phyloP scores from a whole-genome alignment of 2,888 invertebrate genomes.

The Drymonia ruficornis region DNA sequence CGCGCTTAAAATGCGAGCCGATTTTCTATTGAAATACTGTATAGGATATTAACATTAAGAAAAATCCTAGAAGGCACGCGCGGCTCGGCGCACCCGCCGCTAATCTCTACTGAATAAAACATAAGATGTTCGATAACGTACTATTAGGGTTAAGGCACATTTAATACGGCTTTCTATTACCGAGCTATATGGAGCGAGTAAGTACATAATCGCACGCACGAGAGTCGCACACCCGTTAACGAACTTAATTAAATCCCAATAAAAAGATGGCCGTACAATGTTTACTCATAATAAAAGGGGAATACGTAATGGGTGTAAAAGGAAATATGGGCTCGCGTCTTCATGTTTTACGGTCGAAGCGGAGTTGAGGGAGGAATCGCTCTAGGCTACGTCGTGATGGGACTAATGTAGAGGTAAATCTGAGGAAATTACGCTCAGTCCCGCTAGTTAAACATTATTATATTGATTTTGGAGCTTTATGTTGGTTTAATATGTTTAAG shows the following conservation, averaged over 20 bases:
- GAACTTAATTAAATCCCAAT: slow-evolving; percentile 77
- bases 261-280: slow-evolving; percentile 51
- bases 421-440: slow-evolving; percentile 53
- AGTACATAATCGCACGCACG: slow-evolving; percentile 61
- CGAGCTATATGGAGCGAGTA: slow-evolving; percentile 52
- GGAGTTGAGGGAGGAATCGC: slow-evolving; percentile 40
- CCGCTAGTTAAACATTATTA: slow-evolving; percentile 60
- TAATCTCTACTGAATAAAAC: slow-evolving; percentile 82
- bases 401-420: slow-evolving; percentile 53
- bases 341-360: slow-evolving; percentile 34
- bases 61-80: slow-evolving; percentile 65
- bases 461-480: slow-evolving; percentile 62
- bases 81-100: slow-evolving; percentile 52
- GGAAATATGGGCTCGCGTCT: slow-evolving; percentile 35
- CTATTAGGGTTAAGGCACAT: slow-evolving; percentile 75
- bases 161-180: slow-evolving; percentile 76
- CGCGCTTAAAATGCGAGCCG: slow-evolving; percentile 39
- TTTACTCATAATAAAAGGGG: slow-evolving; percentile 49
- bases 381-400: slow-evolving; percentile 42
- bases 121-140: slow-evolving; percentile 79
- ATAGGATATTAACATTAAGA: slow-evolving; percentile 62
- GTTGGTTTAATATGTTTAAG: slow-evolving; percentile 50
- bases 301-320: slow-evolving; percentile 41
- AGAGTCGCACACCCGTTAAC: slow-evolving; percentile 54
- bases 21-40: slow-evolving; percentile 57